These are phyloP conservation scores for Polietes domitor DNA, from an alignment of 2,888 invertebrate genomes.

Conservation along the genomic window DNA sequence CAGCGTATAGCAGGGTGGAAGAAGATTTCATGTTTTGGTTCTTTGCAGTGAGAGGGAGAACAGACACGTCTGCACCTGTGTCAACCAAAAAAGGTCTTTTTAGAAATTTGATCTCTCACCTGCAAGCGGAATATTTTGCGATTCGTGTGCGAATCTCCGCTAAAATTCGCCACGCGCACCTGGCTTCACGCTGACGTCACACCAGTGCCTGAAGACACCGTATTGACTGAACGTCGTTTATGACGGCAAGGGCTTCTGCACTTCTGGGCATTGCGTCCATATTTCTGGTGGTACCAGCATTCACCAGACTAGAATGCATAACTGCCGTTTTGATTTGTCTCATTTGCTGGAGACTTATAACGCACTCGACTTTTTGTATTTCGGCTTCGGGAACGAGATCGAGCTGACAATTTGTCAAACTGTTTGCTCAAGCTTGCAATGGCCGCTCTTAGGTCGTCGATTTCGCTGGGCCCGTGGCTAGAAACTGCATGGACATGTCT, in stretches of 20 bases:
- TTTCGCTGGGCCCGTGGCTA: constrained; percentile 22
- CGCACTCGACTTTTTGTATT: not conserved
- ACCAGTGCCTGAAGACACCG: not conserved
- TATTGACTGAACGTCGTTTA: not conserved
- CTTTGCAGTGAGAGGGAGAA: not conserved
- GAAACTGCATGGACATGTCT: not conserved
- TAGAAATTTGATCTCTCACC: constrained; percentile 11
- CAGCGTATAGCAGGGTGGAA: not conserved
- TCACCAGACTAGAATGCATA: not conserved
- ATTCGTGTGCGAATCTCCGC: not conserved
- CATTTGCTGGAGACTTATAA: not conserved
- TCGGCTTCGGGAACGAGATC: constrained; percentile 30
- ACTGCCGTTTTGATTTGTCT: too few relatives aligned
- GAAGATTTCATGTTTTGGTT: not conserved
- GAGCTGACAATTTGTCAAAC: constrained; percentile 10
- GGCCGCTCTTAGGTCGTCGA: too few relatives aligned
- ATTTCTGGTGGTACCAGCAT: constrained; percentile 32
- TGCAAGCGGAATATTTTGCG: constrained; percentile 36
- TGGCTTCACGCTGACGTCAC: not conserved
- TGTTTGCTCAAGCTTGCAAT: too few relatives aligned
- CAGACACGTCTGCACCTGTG: not conserved
- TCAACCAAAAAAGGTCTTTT: not conserved
- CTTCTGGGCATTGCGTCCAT: constrained; percentile 18
- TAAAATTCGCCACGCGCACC: not conserved
- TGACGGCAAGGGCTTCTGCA: constrained; percentile 36